Evolutionary conservation across 1,140 invertebrate species (phyloP).

Genomic region (Cydia pomonella): DNA sequence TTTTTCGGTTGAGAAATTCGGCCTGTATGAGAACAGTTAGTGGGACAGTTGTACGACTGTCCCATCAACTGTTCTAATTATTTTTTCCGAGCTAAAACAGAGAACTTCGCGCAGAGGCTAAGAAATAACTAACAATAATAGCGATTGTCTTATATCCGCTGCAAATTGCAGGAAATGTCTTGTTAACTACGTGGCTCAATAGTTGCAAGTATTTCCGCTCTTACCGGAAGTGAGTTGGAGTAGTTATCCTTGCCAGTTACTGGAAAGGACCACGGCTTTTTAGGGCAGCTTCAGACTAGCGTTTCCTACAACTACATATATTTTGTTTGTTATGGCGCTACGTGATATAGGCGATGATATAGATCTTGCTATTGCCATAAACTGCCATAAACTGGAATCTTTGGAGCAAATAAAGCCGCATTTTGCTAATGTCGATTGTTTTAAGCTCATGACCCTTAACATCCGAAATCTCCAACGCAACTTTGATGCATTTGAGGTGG

Average conservation of each 20-base stretch:
- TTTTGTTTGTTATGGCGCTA: not conserved
- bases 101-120: no score
- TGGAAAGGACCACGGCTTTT: not conserved
- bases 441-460: not conserved
- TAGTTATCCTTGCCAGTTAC: not conserved
- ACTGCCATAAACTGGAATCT: not conserved
- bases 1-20: no score
- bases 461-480: not conserved
- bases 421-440: not conserved
- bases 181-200: not conserved
- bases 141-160: not conserved
- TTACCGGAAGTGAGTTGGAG: not conserved
- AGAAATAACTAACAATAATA: no score
- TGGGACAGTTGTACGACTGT: no score
- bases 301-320: no score
- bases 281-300: no score
- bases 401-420: not conserved
- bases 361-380: not conserved
- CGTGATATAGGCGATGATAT: not conserved
- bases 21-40: no score
- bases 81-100: no score
- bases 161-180: not conserved
- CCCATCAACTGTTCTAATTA: no score
- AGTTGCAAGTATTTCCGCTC: constrained; percentile 1
- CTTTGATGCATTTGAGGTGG: not conserved